Base-by-base conservation (phyloP, 2,888 invertebrate species). In the Nymphalis c-album region DNA sequence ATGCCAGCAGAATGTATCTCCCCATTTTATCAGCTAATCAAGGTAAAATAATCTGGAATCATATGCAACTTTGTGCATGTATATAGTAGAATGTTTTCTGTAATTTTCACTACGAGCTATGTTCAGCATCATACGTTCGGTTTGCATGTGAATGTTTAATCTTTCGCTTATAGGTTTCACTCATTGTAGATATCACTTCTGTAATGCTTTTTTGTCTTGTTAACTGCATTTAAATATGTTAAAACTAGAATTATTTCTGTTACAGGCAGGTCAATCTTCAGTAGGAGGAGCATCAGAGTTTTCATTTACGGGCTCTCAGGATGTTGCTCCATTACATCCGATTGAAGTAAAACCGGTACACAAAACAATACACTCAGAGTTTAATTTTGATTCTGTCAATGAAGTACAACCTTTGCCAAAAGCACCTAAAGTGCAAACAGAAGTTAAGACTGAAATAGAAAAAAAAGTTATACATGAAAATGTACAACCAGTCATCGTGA, bases 251-350 rank as follows among this genome's bases (percentile, higher is more conserved):
- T 18, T 62, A 7, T 61, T 55, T 55, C 17, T 22, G 48, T 80
- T 77, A 62, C 79, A 90, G 90, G 87, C 83, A 51, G 89, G 89
- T 26, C 83, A 83, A 72, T 73, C 84, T 5, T 78, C 77, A 8
- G 75, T 68, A 35, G 78, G 76, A 60, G 88, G 85, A 65, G 78
- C 85, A 55, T 76, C 82, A 59, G 86, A 86, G 74, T 83, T 81
- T 72, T 76, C 80, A 7, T 84, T 82, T 57, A 80, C 85, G 55
- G 82, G 83, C 45, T 78, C 79, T 31, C 84, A 74, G 17, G 62
- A 73, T 63, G 70, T 73, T n/a, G 64, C 75, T 1, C 76, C 78
- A 17, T 57, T 68, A 26, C 63, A 67, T 71, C 65, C 75, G 20
- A 69, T 75, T 46, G 83, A 84, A 75, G 76, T 83, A 4, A 83